Evolutionary conservation across 2,888 invertebrate genomes (phyloP).

Genomic region (Dicycla oo): DNA sequence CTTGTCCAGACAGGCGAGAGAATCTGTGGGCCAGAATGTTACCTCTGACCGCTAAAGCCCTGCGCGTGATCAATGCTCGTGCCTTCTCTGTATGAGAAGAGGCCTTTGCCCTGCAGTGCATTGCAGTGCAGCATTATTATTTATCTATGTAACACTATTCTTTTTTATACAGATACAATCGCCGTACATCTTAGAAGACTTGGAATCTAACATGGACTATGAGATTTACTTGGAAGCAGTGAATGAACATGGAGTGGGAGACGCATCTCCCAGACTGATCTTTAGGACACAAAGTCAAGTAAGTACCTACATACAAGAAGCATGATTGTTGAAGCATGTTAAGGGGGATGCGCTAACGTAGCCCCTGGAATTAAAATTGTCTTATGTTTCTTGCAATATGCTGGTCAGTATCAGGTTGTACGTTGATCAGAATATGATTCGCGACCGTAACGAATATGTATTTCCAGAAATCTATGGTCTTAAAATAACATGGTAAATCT

Average conservation of each 20-base stretch:
- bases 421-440: not conserved
- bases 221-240: slow-evolving; percentile 95
- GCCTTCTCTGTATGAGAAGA: no score
- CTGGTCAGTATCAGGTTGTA: not conserved
- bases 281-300: slow-evolving; percentile 94
- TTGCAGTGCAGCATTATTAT: no score
- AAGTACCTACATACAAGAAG: slow-evolving; percentile 53
- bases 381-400: not conserved
- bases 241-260: slow-evolving; percentile 95
- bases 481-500: no score
- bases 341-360: not conserved
- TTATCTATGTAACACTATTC: not conserved
- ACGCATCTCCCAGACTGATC: slow-evolving; percentile 93
- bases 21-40: no score
- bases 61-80: no score
- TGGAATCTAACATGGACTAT: slow-evolving; percentile 94
- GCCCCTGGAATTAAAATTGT: not conserved
- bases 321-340: not conserved
- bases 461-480: no score
- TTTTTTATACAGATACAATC: slow-evolving; percentile 87
- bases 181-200: slow-evolving; percentile 93
- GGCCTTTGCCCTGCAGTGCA: no score
- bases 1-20: no score
- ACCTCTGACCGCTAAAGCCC: no score
- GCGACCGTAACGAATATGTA: no score